Conservation (phyloP, 2,797 vertebrate species). For the Aeoliscus strigatus region DNA sequence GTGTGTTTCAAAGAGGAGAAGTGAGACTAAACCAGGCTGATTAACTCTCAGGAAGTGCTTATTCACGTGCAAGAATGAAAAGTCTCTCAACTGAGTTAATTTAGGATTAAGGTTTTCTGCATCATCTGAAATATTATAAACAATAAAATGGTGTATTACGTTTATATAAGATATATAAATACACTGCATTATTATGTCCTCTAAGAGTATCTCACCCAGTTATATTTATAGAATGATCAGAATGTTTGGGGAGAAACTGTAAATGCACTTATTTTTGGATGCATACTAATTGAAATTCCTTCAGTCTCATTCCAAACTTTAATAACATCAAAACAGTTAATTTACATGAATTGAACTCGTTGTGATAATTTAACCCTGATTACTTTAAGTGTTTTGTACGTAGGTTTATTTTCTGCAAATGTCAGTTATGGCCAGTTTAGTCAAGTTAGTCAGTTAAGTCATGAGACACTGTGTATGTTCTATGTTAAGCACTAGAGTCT, state of each 20-base stretch:
- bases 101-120: slow-evolving; percentile 12
- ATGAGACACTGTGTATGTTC: slow-evolving; percentile 19
- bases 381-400: slow-evolving; percentile 31
- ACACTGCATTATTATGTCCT: slow-evolving; percentile 5
- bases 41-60: slow-evolving; percentile 50
- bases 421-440: slow-evolving; percentile 32
- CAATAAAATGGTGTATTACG: neutral
- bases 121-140: slow-evolving; percentile 10
- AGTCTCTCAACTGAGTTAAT: slow-evolving; percentile 9
- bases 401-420: slow-evolving; percentile 27
- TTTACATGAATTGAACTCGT: slow-evolving; percentile 24
- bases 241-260: slow-evolving; percentile 37
- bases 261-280: slow-evolving; percentile 44
- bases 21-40: slow-evolving; percentile 27
- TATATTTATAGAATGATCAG: slow-evolving; percentile 5
- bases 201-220: slow-evolving; percentile 4
- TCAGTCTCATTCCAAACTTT: slow-evolving; percentile 72
- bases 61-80: slow-evolving; percentile 42
- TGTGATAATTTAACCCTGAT: slow-evolving; percentile 34
- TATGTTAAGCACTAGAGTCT: slow-evolving; percentile 25
- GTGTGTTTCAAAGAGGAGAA: slow-evolving; percentile 24
- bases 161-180: slow-evolving; percentile 2
- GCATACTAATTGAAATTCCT: slow-evolving; percentile 47
- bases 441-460: slow-evolving; percentile 22
- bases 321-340: slow-evolving; percentile 37